These are phyloP conservation scores for Sminthurides aquaticus DNA, from an alignment of 2,888 invertebrate genomes.

Conservation along the genomic window DNA sequence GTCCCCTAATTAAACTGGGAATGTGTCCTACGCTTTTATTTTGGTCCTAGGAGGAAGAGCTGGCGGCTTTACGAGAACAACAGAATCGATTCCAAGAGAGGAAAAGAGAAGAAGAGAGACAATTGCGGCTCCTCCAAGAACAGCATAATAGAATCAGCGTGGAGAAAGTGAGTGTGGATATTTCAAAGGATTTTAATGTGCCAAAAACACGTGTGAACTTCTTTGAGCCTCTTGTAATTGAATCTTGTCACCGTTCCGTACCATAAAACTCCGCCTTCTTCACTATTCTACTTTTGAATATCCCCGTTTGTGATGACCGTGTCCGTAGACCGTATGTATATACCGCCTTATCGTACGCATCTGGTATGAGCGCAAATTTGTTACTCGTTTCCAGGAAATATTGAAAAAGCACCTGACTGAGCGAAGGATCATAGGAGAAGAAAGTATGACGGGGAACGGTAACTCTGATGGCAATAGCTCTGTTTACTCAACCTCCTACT, in stretches of 20 bases:
- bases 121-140: slow-evolving; percentile 70
- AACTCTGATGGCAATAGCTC: slow-evolving; percentile 8
- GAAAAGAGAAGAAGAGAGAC: slow-evolving; percentile 73
- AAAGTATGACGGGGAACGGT: background rate
- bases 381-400: slow-evolving; percentile 24
- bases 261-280: background rate
- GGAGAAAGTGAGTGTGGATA: slow-evolving; percentile 39
- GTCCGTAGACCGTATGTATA: background rate
- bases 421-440: background rate
- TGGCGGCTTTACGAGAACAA: slow-evolving; percentile 70
- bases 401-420: slow-evolving; percentile 24
- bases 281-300: background rate
- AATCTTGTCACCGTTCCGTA: background rate
- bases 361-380: no score
- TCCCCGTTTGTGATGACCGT: background rate
- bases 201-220: background rate
- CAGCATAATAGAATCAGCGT: slow-evolving; percentile 52
- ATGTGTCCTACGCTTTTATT: background rate
- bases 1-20: background rate
- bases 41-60: slow-evolving; percentile 70
- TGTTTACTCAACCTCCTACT: slow-evolving; percentile 28
- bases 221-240: background rate
- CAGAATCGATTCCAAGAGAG: slow-evolving; percentile 64
- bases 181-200: no score
- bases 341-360: no score